Conservation (phyloP, 1,140 invertebrate genomes). For the Atopsyche davidsoni region DNA sequence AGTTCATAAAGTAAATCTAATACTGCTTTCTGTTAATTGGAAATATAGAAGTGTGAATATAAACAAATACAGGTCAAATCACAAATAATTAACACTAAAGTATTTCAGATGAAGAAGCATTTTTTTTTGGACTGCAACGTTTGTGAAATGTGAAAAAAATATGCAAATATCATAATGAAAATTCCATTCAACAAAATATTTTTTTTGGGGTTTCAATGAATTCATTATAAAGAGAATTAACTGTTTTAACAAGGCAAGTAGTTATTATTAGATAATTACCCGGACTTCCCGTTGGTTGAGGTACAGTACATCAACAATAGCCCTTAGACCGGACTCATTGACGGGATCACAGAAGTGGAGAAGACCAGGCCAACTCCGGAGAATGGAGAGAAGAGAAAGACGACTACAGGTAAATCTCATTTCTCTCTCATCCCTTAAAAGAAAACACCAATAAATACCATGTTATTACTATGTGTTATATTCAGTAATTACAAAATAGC, state of each 20-base stretch:
- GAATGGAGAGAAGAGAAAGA: slow-evolving; percentile 72
- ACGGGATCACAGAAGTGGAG: slow-evolving; percentile 77
- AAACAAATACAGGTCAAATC: too few species aligned
- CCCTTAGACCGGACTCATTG: slow-evolving; percentile 65
- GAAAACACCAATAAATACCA: background rate
- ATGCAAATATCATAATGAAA: background rate
- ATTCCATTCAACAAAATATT: background rate
- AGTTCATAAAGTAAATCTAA: slow-evolving; percentile 88
- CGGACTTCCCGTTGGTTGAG: slow-evolving; percentile 82
- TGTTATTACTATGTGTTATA: background rate
- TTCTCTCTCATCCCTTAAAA: slow-evolving; percentile 70
- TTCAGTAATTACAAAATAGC: background rate
- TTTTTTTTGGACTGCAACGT: slow-evolving; percentile 1
- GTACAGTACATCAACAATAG: slow-evolving; percentile 81
- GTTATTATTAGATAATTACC: slow-evolving; percentile 54
- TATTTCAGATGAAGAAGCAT: too few species aligned
- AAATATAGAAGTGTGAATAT: too few species aligned
- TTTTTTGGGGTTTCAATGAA: background rate
- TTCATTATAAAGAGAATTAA: background rate
- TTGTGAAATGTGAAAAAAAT: background rate
- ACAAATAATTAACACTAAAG: too few species aligned
- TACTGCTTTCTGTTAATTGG: slow-evolving; percentile 83
- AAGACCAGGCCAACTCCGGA: slow-evolving; percentile 86
- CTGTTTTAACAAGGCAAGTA: too few species aligned
- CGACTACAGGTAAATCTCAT: slow-evolving; percentile 76